Evolutionary conservation across 1,140 invertebrate genomes (phyloP), one percentile per base, ranked within the genome.

Genomic region (Aphelenchoides fujianensis): DNA sequence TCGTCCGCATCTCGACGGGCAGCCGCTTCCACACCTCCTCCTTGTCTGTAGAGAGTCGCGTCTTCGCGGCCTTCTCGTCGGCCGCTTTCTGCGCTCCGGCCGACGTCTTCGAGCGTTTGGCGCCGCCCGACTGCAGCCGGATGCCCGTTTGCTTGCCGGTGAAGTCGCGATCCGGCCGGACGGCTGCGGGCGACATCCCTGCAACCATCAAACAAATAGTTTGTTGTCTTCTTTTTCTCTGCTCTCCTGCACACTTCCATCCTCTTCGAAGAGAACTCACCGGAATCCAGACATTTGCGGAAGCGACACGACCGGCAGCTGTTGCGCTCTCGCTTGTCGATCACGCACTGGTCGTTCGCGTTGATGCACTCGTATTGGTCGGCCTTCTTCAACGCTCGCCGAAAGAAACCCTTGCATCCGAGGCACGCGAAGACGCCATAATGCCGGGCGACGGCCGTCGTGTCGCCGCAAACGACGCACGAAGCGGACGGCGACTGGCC

Each of bases 1-100:
- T 82, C 19, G 83, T 82, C 28, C 80, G 62, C 74, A 83, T 81
- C 54, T 82, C 82, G 9, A 82, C 81, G 9, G 83, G 75, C 61
- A 82, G 69, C 54, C 70, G 70, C 52, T 72, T 72, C 70, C 71
- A 74, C 31, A 69, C 68, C n/a, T 81, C 75, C n/a, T 71, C 53
- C 68, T 76, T 75, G 68, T 71, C 35, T n/a, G 74, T 55, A 69
- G 30, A 27, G 62, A 57, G 19, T 36, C 34, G 32, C 52, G 30
- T 32, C 19, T 9, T 0, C 59, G 37, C 53, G n/a, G n/a, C n/a
- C 54, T 48, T 35, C 64, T 74, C 9, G 30, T 69, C 16, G 12
- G 2, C 28, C n/a, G 41, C 32, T 34, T 70, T 48, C 67, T 68
- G 62, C 1, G 52, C 32, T 68, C 16, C 0, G 32, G 59, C 35